Base-by-base conservation (phyloP, 2,797 vertebrate genomes). In the Rhynchotus rufescens region DNA sequence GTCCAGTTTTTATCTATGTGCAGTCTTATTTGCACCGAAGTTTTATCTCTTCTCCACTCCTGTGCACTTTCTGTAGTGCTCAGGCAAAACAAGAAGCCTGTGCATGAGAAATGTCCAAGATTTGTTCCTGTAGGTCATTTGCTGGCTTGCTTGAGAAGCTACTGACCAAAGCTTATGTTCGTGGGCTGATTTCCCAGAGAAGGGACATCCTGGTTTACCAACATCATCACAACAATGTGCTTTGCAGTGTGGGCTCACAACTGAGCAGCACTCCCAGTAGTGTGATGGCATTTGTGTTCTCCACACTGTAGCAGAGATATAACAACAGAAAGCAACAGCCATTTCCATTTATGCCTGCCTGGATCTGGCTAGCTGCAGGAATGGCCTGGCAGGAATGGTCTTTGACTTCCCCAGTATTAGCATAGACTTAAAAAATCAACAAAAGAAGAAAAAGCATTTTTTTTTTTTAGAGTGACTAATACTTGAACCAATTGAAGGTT, bases 401-500 rank as follows among this genome's bases (percentile, higher is more conserved):
- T 84, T 78, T 17, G 36, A n/a, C 52, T 45, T 69, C 45, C 73
- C 9, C 15, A 16, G n/a, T 36, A 6, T 23, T 5, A 85, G 54
- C 83, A 65, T 47, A 51, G 52, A 2, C 19, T 77, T 51, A 10
- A 51, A 92, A 81, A 12, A 76, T 25, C 52, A 59, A 26, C 23
- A 79, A 52, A 68, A 81, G 5, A 1, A 90, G 84, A 34, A 47
- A 47, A 47, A 47, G 45, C 21, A 13, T 25, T 25, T 49, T 49
- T 25, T 49, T 80, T 83, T 73, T 66, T 61, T 87, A 73, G 66
- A 3, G 61, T 0, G 0, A 73, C 36, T 49, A 84, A 8, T 51
- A 7, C 60, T 40, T 72, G 82, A 89, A 40, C n/a, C 47, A 49
- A 68, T 14, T 75, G 92, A 38, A 90, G 75, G 25, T 64, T 80